phyloP scores from a whole-genome alignment of 2,888 invertebrate genomes.

The Adela reaumurella region DNA sequence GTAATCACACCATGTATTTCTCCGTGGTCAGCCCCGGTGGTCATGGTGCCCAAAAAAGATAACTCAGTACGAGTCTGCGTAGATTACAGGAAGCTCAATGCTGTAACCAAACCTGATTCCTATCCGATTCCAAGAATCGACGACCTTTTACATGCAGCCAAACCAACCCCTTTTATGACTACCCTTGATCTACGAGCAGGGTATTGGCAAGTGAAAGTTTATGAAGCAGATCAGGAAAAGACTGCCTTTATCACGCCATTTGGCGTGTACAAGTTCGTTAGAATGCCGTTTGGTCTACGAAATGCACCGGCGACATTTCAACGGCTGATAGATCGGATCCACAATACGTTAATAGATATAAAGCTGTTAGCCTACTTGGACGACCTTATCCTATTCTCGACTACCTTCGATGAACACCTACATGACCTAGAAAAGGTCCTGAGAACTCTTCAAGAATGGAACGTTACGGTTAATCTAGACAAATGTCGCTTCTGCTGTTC shows the following conservation, averaged over 20 bases:
- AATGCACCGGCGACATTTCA: constrained; percentile 22
- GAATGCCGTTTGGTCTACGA: constrained; percentile 22
- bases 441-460: too few species aligned
- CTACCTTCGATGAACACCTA: too few species aligned
- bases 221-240: constrained; percentile 17
- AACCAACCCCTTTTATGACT: constrained; percentile 14
- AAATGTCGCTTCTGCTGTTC: too few species aligned
- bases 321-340: constrained; percentile 18
- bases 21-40: too few species aligned
- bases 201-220: constrained; percentile 17
- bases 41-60: too few species aligned
- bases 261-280: constrained; percentile 17
- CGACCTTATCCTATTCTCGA: constrained; percentile 6
- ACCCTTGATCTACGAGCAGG: constrained; percentile 20
- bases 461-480: too few species aligned
- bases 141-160: constrained; percentile 14
- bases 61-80: too few species aligned
- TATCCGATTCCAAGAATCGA: constrained; percentile 16
- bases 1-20: too few species aligned
- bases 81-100: constrained; percentile 14
- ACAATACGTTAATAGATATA: constrained; percentile 9
- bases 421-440: too few species aligned
- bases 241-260: constrained; percentile 22
- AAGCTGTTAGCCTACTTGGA: constrained; percentile 14
- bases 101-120: constrained; percentile 16